Evolutionary conservation across 2,888 invertebrate species (phyloP).

Genomic region (Pristionchus fissidentatus): DNA sequence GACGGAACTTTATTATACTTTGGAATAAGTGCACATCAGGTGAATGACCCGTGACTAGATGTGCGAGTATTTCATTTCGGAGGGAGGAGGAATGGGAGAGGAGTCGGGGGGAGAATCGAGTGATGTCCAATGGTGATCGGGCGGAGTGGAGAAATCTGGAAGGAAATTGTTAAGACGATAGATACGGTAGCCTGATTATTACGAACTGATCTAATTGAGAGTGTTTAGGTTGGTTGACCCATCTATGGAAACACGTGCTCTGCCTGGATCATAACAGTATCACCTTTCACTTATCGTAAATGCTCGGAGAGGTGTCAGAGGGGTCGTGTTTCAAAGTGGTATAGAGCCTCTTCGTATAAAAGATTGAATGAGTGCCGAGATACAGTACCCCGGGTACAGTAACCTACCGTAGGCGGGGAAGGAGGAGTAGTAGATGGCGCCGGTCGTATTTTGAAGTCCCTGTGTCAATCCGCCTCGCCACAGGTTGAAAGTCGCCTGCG

Average conservation of each 20-base stretch:
- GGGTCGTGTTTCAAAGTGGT: background rate
- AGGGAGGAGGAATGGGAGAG: background rate
- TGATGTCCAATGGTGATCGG: slow-evolving; percentile 9
- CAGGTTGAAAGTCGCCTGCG: slow-evolving; percentile 58
- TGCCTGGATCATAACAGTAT: too few species aligned
- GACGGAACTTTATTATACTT: background rate
- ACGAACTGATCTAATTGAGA: too few species aligned
- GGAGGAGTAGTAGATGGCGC: background rate
- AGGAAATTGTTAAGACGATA: too few species aligned
- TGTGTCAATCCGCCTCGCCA: slow-evolving; percentile 58
- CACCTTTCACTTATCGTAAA: slow-evolving; percentile 25
- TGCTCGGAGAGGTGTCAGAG: slow-evolving; percentile 13
- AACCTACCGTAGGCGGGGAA: slow-evolving; percentile 31
- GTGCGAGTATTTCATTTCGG: slow-evolving; percentile 18
- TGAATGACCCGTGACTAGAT: slow-evolving; percentile 11
- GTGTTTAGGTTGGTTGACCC: too few species aligned
- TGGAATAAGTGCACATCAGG: too few species aligned
- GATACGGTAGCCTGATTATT: too few species aligned
- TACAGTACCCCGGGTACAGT: background rate
- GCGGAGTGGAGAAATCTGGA: background rate
- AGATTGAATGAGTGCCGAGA: too few species aligned
- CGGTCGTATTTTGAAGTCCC: background rate
- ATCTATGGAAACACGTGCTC: too few species aligned
- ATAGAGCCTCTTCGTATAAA: too few species aligned
- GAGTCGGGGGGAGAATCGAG: background rate